Base-by-base conservation (phyloP, 2,113 vertebrate genomes). In the Lethenteron reissneri region DNA sequence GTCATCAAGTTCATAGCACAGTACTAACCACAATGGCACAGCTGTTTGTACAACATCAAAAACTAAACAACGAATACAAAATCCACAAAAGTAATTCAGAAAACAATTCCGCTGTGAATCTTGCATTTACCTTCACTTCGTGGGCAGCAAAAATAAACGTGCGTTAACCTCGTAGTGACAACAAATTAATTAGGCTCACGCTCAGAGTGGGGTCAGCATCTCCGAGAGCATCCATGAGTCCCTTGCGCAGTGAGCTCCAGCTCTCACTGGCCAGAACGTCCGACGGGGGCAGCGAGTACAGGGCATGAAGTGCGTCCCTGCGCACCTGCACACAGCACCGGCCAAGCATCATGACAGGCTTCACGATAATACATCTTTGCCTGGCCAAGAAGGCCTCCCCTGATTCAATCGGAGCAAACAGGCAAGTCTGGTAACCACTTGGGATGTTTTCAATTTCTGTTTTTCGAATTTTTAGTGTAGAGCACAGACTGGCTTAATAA, bases 201-300 rank as follows among this genome's bases (percentile, higher is more conserved):
- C 83, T 87, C 73, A 97, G 83, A 9, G 80, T 78, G 9, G 83
- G 79, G 76, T 97, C 87, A 0, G 85, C 83, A 77, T 92, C 87
- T 0, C 80, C 80, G 60, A 97, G 84, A 21, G 82, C 83, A 0
- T 73, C 12, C 0, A 79, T 84, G 13, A 97, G 83, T 72, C 85
- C 87, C 77, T 83, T 83, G 21, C 82, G 81, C 71, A 97, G 83
- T 75, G 76, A 75, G 62, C 78, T 83, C 92, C 92, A 95, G 56
- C 83, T 84, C 78, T 94, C 89, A 72, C 85, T 90, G 79, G 82
- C 88, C 73, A 97, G 78, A 17, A 96, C 80, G 21, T 96, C 89
- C 13, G 90, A 89, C 0, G 85, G 86, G 13, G 91, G 85, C 4
- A 87, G 87, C 56, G 81, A 80, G 76, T 86, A 90, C 8, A 97